These are phyloP conservation scores for Rhineura floridana DNA, from an alignment of 2,113 vertebrate genomes.

Conservation along the genomic window DNA sequence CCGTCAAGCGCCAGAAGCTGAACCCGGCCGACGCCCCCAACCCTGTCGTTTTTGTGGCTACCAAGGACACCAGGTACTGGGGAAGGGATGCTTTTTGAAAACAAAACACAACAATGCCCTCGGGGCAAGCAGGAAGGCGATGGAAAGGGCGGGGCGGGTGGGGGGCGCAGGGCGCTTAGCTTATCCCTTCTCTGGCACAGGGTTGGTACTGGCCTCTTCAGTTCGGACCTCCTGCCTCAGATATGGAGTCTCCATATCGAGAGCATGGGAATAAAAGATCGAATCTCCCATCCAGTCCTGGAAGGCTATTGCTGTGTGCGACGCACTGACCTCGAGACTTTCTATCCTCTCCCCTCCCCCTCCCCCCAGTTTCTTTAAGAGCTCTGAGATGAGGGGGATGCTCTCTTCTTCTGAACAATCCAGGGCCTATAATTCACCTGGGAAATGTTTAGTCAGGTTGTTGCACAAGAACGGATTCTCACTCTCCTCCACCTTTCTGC, in stretches of 20 bases:
- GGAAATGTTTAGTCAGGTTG: background rate
- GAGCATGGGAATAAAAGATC: background rate
- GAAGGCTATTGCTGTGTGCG: background rate
- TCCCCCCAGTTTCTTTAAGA: no score
- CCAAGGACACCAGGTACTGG: slow-evolving; percentile 90
- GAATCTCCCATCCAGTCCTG: background rate
- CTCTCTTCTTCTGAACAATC: background rate
- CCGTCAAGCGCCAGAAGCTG: slow-evolving; percentile 91
- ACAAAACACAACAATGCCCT: background rate
- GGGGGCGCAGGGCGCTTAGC: background rate
- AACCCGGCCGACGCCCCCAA: slow-evolving; percentile 92
- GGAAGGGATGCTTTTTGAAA: background rate
- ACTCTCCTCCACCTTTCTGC: background rate
- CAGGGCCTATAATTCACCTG: background rate
- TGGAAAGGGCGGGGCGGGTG: background rate
- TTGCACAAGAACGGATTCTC: no score
- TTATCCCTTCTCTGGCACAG: background rate
- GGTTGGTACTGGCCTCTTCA: background rate
- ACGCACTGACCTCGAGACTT: background rate
- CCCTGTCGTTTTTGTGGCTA: slow-evolving; percentile 94
- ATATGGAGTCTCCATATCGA: no score
- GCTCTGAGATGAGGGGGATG: background rate
- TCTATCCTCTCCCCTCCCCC: background rate
- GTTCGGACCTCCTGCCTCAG: background rate
- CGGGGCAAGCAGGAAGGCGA: background rate